Conservation (phyloP, 2,797 vertebrate genomes). For the Rousettus madagascariensis region DNA sequence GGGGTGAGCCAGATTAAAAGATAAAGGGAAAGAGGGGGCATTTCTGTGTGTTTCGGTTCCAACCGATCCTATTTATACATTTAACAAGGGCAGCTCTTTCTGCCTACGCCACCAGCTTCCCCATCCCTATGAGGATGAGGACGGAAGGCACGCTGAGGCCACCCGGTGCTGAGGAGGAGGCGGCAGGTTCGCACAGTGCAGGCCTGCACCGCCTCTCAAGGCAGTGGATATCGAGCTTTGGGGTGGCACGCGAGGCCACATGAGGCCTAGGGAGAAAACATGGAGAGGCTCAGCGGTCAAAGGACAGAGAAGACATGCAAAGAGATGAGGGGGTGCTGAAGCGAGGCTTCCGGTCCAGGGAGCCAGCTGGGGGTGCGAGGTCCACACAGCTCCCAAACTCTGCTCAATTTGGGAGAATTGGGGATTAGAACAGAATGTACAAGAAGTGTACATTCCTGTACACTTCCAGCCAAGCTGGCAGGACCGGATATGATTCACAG, state of each 20-base stretch:
- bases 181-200: background rate
- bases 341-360: background rate
- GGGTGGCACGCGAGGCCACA: background rate
- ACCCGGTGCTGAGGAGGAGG: background rate
- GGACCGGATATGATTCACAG: background rate
- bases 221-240: fast-evolving
- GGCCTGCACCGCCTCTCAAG: background rate
- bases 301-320: background rate
- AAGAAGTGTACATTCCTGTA: no score
- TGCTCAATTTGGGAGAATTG: background rate
- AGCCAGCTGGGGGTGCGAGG: background rate
- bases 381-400: background rate
- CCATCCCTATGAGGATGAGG: fast-evolving
- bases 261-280: background rate
- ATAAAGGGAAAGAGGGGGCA: background rate
- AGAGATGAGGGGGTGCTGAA: fast-evolving
- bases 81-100: background rate
- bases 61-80: background rate
- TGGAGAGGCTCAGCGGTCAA: background rate
- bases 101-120: background rate
- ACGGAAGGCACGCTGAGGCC: background rate
- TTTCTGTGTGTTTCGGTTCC: background rate
- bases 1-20: background rate
- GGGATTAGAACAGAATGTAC: background rate
- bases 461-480: background rate